These are phyloP conservation scores for Notarius lentiginosus DNA, from an alignment of 2,113 vertebrate genomes.

Conservation along the genomic window DNA sequence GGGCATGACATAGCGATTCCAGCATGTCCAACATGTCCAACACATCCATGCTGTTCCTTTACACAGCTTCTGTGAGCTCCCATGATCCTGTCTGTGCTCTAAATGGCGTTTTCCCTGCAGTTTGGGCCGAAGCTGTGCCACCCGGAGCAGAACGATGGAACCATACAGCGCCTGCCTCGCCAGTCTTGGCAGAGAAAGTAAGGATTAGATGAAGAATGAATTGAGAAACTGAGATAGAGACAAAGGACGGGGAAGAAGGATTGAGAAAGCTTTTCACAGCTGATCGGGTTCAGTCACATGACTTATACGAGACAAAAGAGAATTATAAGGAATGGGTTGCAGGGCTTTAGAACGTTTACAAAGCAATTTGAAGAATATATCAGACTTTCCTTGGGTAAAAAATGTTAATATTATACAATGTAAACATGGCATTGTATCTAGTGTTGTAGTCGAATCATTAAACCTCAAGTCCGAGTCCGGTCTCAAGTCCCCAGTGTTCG, in stretches of 20 bases:
- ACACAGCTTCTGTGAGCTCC: not conserved
- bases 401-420: not conserved
- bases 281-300: constrained; percentile 21
- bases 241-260: not conserved
- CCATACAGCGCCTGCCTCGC: not conserved
- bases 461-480: no score
- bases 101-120: not conserved
- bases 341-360: not conserved
- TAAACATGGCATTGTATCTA: no score
- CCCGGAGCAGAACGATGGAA: not conserved
- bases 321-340: not conserved
- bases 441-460: no score
- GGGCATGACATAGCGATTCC: not conserved
- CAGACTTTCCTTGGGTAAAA: not conserved
- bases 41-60: not conserved
- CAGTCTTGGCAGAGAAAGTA: constrained; percentile 8
- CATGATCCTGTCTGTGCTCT: not conserved
- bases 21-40: not conserved
- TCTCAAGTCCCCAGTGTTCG: no score
- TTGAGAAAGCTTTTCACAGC: not conserved
- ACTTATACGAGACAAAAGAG: not conserved
- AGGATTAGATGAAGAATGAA: not conserved
- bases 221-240: not conserved
- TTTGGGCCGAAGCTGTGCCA: not conserved
- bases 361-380: not conserved